Evolutionary conservation across 2,113 vertebrate genomes (phyloP), one percentile per base, ranked within the genome.

Genomic region (Myxocyprinus asiaticus): DNA sequence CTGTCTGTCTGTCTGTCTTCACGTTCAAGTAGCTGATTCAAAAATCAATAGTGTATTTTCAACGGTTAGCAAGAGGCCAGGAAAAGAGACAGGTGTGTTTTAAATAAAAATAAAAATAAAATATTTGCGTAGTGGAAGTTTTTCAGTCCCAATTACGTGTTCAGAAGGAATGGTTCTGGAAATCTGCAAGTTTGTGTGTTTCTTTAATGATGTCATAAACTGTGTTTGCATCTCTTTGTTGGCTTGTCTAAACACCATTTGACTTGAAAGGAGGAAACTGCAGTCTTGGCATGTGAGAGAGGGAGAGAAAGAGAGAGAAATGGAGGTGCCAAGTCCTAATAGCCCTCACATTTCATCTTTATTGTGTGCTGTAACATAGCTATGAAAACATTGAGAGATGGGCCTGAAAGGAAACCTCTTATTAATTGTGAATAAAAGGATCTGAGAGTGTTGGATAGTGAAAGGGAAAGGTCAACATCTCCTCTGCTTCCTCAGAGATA

Each of bases 341-440:
- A 86, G 80, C 66, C 80, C 82, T 77, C 83, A 89, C 86, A 89
- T 91, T 90, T 92, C 81, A 90, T 86, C 84, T 91, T 90, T 91
- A 92, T 82, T 74, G 86, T 86, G 80, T 33, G 59, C 86, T 64
- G 74, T 92, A 91, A 91, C 90, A 86, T 77, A 85, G 61, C 59
- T 65, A 82, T 83, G 67, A 91, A 33, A 77, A 70, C 77, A 67
- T 73, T 79, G 83, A 86, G 79, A 85, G 81, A 83, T 73, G 55
- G 79, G 83, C 72, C 74, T 77, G 80, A 74, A 81, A 68, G 84
- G 82, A 87, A 90, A 88, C 85, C 85, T 87, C 86, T 84, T 87
- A 85, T 86, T 90, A 88, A 88, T 89, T 70, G 74, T 76, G 69
- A 78, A 73, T 22, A 59, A 61, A 17, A n/a, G 22, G 22, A 71